These are phyloP conservation scores for Lydus trimaculatus DNA, from an alignment of 2,888 invertebrate species.

Conservation along the genomic window DNA sequence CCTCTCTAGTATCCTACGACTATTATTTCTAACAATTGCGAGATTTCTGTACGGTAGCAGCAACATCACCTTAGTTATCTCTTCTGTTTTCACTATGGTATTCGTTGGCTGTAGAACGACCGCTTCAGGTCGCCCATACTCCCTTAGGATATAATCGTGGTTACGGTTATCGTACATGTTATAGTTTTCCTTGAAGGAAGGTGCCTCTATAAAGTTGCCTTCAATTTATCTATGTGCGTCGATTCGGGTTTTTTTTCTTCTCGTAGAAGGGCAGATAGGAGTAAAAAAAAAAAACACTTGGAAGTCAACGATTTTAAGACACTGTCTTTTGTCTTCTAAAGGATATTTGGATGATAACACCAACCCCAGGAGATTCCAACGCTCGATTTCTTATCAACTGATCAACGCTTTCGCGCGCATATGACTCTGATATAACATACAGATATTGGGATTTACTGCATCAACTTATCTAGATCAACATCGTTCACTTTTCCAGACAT, in stretches of 20 bases:
- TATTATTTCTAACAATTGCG: conserved; percentile 57
- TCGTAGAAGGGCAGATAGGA: background rate
- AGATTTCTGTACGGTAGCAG: conserved; percentile 53
- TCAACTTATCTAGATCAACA: conserved; percentile 9
- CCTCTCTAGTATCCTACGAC: conserved; percentile 49
- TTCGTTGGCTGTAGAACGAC: conserved; percentile 48
- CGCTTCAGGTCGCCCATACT: conserved; percentile 53
- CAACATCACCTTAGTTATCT: conserved; percentile 58
- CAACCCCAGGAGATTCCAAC: conserved; percentile 37
- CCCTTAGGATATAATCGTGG: conserved; percentile 56
- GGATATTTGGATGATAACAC: background rate
- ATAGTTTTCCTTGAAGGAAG: conserved; percentile 58
- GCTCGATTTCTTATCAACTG: conserved; percentile 42
- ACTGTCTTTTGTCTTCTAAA: background rate
- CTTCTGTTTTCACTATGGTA: conserved; percentile 47
- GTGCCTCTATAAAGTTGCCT: conserved; percentile 58
- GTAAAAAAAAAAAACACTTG: conserved; percentile 19
- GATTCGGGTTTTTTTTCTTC: background rate
- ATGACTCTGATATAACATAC: conserved; percentile 42
- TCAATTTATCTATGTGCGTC: conserved; percentile 53
- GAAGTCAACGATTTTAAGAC: conserved; percentile 3
- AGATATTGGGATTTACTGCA: conserved; percentile 25
- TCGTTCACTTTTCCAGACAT: conserved; percentile 13
- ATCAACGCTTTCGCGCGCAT: conserved; percentile 47
- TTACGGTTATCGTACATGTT: conserved; percentile 60